Evolutionary conservation across 1,140 invertebrate species (phyloP).

Genomic region (Drosophila pseudoananassae): DNA sequence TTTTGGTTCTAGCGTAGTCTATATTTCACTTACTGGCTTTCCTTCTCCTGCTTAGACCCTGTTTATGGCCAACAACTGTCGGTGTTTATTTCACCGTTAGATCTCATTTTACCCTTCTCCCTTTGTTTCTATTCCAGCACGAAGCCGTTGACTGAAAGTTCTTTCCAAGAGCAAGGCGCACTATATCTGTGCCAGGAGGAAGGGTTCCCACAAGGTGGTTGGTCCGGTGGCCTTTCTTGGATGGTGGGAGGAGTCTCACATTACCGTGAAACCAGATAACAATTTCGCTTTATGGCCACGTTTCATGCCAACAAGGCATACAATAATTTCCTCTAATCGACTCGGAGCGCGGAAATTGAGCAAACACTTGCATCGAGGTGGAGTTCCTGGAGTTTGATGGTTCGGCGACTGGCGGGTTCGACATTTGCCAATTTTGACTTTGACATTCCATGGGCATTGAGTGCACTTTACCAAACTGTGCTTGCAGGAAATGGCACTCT

Average conservation of each 20-base stretch:
- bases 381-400: background rate
- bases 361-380: slow-evolving; percentile 60
- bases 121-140: slow-evolving; percentile 13
- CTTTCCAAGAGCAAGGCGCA: slow-evolving; percentile 12
- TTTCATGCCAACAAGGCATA: slow-evolving; percentile 76
- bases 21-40: slow-evolving; percentile 26
- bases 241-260: slow-evolving; percentile 39
- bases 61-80: slow-evolving; percentile 49
- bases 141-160: slow-evolving; percentile 24
- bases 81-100: slow-evolving; percentile 62
- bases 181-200: slow-evolving; percentile 3
- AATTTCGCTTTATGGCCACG: slow-evolving; percentile 66
- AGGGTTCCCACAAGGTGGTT: background rate
- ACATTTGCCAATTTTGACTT: slow-evolving; percentile 3
- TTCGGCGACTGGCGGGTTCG: slow-evolving; percentile 4
- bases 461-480: background rate
- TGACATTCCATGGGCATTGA: slow-evolving; percentile 14
- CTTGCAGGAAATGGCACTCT: background rate
- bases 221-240: background rate
- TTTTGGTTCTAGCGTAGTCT: background rate
- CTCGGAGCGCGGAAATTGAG: slow-evolving; percentile 70
- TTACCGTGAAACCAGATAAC: slow-evolving; percentile 76
- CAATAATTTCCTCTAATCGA: slow-evolving; percentile 78
- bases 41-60: slow-evolving; percentile 14
- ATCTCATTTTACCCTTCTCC: slow-evolving; percentile 26